Evolutionary conservation across 2,888 invertebrate species (phyloP).

Genomic region (Elysia crispata): DNA sequence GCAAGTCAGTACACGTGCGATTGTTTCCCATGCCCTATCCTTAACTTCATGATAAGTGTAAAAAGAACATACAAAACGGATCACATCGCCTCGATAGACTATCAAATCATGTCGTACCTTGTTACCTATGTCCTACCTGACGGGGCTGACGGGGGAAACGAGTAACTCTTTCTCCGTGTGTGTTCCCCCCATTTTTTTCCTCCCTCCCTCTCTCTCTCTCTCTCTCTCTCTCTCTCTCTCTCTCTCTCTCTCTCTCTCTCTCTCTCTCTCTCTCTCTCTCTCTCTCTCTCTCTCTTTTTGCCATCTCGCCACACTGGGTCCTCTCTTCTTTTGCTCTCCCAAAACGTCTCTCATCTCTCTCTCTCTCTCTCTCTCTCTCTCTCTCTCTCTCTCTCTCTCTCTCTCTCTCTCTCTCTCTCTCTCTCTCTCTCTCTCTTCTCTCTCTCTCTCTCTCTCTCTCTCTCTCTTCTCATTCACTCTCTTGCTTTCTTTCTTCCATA

Average conservation of each 20-base stretch:
- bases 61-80: no score
- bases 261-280: no score
- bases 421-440: slow-evolving; percentile 21
- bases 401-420: slow-evolving; percentile 18
- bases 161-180: background rate
- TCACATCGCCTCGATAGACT: no score
- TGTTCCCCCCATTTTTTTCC: slow-evolving; percentile 26
- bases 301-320: background rate
- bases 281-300: no score
- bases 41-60: no score
- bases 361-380: background rate
- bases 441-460: background rate
- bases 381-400: slow-evolving; percentile 6
- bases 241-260: background rate
- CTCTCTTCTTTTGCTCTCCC: background rate
- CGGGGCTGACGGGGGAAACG: no score
- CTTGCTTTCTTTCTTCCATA: no score
- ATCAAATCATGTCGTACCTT: no score
- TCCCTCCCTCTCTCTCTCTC: slow-evolving; percentile 37
- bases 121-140: no score
- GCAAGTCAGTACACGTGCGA: no score
- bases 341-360: slow-evolving; percentile 9
- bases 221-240: background rate
- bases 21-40: no score
- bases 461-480: no score